Base-by-base conservation (phyloP, 2,888 invertebrate species). In the Amphipyra berbera region DNA sequence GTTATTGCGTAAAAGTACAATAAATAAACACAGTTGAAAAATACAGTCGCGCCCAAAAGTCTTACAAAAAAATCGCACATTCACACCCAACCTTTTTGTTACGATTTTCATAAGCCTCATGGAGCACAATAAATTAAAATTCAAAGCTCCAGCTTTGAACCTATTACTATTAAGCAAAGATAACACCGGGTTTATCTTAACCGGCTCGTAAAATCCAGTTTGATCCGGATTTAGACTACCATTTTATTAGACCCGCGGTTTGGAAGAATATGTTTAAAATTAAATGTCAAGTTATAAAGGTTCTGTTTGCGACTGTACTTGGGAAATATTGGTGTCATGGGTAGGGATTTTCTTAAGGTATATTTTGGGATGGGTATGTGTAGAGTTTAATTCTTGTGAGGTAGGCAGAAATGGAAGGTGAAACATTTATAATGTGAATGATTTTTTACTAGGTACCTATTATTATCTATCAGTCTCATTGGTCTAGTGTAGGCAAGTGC, bases 141-240 rank as follows among this genome's bases (percentile, higher is more conserved):
- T 77, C 77, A 74, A 78, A 63, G 30, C 62, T 33, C 41, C 57
- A 33, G 54, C 59, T 65, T 48, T 40, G 27, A 78, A 73, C 72
- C 73, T 73, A 81, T 79, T 76, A 78, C 74, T 74, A 75, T 68
- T 73, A 73, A 71, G 73, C 66, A 77, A 62, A 76, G 61, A 58
- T 72, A 71, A 60, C 33, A 46, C 60, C 61, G 57, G 62, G 61
- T 74, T 74, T 30, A 30, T 7, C 30, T 74, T 53, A 76, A 70
- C 49, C 58, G 45, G 15, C 30, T 69, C 75, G 59, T 71, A 72
- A 76, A 81, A 81, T 71, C 66, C 61, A 40, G 60, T 53, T 61
- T 65, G 59, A 77, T 71, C 73, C 73, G 62, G 70, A 68, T 63
- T 54, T 61, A 14, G 6, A 9, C 33, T n/a, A 6, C 62, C 49